Evolutionary conservation across 2,113 vertebrate species (phyloP).

Genomic region (Larimichthys crocea): DNA sequence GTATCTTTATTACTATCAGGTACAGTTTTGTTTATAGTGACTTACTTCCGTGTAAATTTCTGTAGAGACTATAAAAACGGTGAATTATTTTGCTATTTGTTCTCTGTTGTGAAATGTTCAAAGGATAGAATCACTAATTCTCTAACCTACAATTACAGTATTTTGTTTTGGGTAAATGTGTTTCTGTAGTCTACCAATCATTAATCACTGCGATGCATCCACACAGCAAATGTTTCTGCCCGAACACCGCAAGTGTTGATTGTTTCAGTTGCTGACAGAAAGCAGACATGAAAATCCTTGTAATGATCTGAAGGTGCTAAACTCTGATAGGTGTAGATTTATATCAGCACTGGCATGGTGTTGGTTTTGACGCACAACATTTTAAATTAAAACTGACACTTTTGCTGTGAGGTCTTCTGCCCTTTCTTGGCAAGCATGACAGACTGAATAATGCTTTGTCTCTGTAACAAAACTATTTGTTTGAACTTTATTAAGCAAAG

Average conservation of each 20-base stretch:
- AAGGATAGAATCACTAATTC: background rate
- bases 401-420: background rate
- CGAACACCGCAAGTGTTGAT: background rate
- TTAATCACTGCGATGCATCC: constrained; percentile 1
- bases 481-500: constrained; percentile 15
- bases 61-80: background rate
- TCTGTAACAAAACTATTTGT: constrained; percentile 7
- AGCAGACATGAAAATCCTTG: background rate
- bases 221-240: background rate
- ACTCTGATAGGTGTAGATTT: constrained; percentile 27
- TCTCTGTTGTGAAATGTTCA: background rate
- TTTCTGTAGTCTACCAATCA: background rate
- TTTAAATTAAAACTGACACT: constrained; percentile 19
- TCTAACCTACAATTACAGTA: background rate
- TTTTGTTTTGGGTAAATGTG: background rate
- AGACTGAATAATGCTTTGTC: background rate
- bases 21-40: background rate
- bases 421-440: background rate
- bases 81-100: background rate
- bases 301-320: constrained; percentile 9
- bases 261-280: background rate
- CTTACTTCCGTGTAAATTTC: background rate
- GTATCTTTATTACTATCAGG: background rate
- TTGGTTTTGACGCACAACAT: background rate
- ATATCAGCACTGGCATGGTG: background rate